Evolutionary conservation across 2,113 vertebrate genomes (phyloP).

Genomic region (Manacus vitellinus): DNA sequence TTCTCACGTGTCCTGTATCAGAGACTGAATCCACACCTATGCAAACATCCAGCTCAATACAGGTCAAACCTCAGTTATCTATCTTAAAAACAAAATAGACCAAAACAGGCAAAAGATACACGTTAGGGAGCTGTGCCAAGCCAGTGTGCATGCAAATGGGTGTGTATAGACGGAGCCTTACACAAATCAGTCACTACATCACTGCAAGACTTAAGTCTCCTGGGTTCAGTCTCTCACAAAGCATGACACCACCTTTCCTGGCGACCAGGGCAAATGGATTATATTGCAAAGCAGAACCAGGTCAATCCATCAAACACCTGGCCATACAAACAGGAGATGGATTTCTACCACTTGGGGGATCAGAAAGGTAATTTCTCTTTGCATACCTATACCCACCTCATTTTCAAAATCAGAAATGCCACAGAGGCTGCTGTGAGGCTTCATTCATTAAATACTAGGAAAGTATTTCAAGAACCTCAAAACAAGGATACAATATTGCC

Average conservation of each 20-base stretch:
- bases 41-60: neutral
- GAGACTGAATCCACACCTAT: neutral
- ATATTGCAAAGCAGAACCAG: neutral
- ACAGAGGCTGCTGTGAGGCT: neutral
- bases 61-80: neutral
- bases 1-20: rapidly evolving
- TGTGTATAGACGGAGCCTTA: rapidly evolving
- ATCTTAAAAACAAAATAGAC: neutral
- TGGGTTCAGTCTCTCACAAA: neutral
- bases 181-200: neutral
- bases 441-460: neutral
- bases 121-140: neutral
- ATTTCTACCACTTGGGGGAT: neutral
- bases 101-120: neutral
- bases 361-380: neutral
- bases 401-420: neutral
- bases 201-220: neutral
- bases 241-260: neutral
- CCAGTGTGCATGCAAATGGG: rapidly evolving
- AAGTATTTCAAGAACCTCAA: neutral
- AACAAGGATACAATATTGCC: neutral
- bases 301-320: neutral
- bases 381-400: neutral
- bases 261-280: neutral
- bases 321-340: neutral